Evolutionary conservation across 1,140 invertebrate genomes (phyloP).

Genomic region (Leptinotarsa lineolata): DNA sequence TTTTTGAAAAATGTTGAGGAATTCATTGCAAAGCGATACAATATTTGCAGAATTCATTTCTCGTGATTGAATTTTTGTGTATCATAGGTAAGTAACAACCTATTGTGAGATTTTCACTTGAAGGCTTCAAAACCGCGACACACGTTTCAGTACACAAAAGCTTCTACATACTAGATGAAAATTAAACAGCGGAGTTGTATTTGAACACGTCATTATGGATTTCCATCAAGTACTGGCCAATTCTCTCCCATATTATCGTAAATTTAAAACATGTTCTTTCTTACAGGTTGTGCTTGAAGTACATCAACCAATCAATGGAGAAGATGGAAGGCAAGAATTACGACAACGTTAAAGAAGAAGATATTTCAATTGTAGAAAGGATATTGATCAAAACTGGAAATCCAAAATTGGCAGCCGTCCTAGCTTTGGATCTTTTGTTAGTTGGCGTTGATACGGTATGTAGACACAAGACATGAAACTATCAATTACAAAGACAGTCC

Average conservation of each 20-base stretch:
- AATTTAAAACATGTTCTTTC: constrained; percentile 27
- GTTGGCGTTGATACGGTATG: constrained; percentile 79
- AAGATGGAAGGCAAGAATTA: constrained; percentile 58
- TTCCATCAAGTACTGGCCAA: too few species aligned
- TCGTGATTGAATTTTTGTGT: too few species aligned
- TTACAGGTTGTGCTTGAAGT: constrained; percentile 51
- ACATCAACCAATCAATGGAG: constrained; percentile 61
- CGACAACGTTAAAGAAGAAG: constrained; percentile 53
- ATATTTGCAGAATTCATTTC: too few species aligned
- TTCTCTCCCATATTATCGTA: neutral
- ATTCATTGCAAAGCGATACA: too few species aligned
- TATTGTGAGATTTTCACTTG: too few species aligned
- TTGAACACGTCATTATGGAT: neutral
- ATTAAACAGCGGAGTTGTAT: too few species aligned
- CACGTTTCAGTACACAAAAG: too few species aligned
- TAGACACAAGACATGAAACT: neutral
- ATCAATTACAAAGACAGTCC: neutral
- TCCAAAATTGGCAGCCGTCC: constrained; percentile 72
- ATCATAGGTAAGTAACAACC: too few species aligned
- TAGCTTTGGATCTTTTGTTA: constrained; percentile 82
- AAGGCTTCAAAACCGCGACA: too few species aligned
- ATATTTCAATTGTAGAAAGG: constrained; percentile 68
- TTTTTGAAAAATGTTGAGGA: too few species aligned
- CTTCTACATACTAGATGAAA: too few species aligned
- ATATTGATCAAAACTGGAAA: constrained; percentile 66